phyloP scores from a whole-genome alignment of 1,140 invertebrate species.

The Myzus persicae region DNA sequence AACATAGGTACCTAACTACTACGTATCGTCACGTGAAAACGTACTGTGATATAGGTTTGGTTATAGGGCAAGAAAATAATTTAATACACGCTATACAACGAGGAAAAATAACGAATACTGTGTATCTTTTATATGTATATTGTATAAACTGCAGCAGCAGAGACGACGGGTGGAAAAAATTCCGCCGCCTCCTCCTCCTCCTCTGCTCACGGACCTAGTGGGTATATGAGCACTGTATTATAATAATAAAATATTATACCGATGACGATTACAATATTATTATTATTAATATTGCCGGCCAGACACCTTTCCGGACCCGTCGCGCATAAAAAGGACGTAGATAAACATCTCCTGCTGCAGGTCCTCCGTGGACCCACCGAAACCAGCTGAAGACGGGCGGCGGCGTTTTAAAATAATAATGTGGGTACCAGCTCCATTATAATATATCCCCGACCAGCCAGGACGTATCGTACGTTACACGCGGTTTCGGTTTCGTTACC shows the following conservation, averaged over 20 bases:
- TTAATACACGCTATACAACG: not conserved
- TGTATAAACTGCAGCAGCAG: not conserved
- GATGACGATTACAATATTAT: not conserved
- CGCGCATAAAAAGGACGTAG: not conserved
- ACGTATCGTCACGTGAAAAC: not conserved
- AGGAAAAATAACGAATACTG: not conserved
- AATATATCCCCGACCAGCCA: not conserved
- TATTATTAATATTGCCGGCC: not conserved
- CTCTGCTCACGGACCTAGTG: not conserved
- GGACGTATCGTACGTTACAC: not conserved
- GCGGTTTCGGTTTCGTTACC: not conserved
- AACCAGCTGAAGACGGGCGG: constrained; percentile 15
- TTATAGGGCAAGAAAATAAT: not conserved
- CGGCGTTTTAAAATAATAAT: constrained; percentile 32
- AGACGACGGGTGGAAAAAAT: not conserved
- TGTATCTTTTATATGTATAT: not conserved
- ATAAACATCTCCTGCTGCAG: constrained; percentile 24
- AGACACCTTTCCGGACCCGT: constrained; percentile 37
- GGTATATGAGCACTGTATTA: not conserved
- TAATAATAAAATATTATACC: not conserved
- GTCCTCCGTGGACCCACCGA: not conserved
- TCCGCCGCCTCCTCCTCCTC: constrained; percentile 25
- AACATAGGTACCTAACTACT: not conserved
- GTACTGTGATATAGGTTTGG: not conserved
- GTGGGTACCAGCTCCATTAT: no score